Evolutionary conservation across 2,888 invertebrate genomes (phyloP).

Genomic region (Halictus ligatus): DNA sequence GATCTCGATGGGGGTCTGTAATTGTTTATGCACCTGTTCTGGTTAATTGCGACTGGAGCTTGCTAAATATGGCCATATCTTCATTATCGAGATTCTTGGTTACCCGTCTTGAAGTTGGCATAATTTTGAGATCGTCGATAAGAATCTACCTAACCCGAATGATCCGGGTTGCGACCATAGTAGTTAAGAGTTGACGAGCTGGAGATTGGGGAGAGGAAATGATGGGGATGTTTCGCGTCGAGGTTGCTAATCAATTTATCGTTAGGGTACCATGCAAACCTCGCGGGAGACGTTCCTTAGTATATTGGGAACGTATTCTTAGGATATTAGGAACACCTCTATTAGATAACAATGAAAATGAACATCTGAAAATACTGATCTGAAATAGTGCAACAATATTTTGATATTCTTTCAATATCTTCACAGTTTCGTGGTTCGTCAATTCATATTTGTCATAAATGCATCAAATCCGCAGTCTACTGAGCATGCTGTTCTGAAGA

Average conservation of each 20-base stretch:
- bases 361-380: background rate
- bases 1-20: background rate
- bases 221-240: background rate
- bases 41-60: background rate
- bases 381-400: too few species aligned
- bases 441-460: too few species aligned
- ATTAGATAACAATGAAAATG: background rate
- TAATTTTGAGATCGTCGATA: constrained; percentile 3
- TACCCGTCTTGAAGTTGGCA: background rate
- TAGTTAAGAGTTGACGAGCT: background rate
- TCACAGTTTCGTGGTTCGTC: too few species aligned
- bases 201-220: background rate
- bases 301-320: background rate
- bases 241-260: background rate
- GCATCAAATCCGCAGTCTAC: too few species aligned
- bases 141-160: background rate
- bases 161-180: background rate
- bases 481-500: too few species aligned
- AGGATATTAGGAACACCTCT: background rate
- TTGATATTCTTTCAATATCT: too few species aligned
- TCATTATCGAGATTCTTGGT: background rate
- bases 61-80: background rate
- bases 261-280: background rate
- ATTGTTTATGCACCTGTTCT: background rate
- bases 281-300: background rate